A percentile compares a stretch with the other conserved stretches of the same genome.
Evolutionary conservation across 2,113 vertebrate species (phyloP).

Genomic region (Podarcis raffonei): DNA sequence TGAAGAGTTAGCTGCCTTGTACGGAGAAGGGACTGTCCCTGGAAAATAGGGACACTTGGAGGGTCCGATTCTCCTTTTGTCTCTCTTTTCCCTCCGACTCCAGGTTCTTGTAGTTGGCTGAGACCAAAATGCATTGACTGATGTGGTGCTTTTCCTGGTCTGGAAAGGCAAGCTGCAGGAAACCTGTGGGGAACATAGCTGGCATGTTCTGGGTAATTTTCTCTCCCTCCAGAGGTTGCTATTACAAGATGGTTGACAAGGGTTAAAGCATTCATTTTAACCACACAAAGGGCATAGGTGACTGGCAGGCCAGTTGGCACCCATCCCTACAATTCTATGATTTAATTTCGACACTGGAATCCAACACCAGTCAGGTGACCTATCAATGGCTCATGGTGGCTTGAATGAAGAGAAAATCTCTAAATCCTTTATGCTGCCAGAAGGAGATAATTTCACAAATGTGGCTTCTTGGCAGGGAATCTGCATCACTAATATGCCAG

Average conservation of each 20-base stretch:
- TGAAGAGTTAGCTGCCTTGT: too few relatives aligned
- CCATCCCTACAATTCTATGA: background rate
- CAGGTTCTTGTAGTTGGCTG: background rate
- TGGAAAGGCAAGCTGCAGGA: background rate
- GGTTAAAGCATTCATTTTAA: background rate
- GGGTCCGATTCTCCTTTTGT: too few relatives aligned
- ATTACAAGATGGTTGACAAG: background rate
- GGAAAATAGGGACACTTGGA: too few relatives aligned
- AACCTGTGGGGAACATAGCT: background rate
- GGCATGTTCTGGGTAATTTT: background rate
- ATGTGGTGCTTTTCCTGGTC: background rate
- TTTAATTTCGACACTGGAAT: background rate
- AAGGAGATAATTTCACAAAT: constrained; percentile 80
- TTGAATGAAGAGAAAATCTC: constrained; percentile 73
- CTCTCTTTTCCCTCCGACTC: background rate
- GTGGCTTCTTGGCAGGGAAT: constrained; percentile 73
- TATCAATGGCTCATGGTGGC: constrained; percentile 73
- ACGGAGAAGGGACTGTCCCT: too few relatives aligned
- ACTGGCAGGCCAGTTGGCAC: background rate
- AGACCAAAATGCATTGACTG: background rate
- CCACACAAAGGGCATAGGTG: background rate
- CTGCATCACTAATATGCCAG: constrained; percentile 76
- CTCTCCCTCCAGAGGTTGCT: background rate
- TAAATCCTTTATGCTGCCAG: constrained; percentile 74
- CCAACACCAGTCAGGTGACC: constrained; percentile 51